A percentile compares a stretch with the other conserved stretches of the same genome.
These are phyloP conservation scores for Manis pentadactyla DNA, from an alignment of 2,797 vertebrate species.

Conservation along the genomic window DNA sequence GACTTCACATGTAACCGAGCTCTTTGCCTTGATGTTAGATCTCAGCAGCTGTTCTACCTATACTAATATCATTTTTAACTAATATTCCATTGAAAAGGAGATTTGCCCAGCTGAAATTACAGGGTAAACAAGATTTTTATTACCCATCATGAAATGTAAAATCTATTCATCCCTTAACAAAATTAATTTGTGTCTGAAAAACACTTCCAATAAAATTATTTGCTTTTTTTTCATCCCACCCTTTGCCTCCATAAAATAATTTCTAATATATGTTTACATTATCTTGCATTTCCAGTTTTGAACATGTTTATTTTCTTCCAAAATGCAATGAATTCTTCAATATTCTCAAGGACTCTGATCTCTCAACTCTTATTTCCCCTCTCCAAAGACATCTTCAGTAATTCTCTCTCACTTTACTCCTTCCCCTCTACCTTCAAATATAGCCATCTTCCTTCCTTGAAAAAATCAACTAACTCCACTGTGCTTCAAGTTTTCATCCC, in stretches of 20 bases:
- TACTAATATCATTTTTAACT: constrained; percentile 23
- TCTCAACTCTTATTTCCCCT: background rate
- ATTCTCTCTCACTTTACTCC: constrained; percentile 15
- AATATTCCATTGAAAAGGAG: constrained; percentile 37
- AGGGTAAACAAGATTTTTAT: constrained; percentile 11
- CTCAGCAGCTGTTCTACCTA: constrained; percentile 14
- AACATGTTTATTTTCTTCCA: constrained; percentile 22
- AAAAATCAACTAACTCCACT: constrained; percentile 18
- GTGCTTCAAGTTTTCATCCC: background rate
- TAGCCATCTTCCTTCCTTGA: background rate
- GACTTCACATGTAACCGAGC: constrained; percentile 14
- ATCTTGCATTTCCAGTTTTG: constrained; percentile 55
- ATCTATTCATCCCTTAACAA: constrained; percentile 30
- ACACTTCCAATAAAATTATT: background rate
- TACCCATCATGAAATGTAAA: constrained; percentile 33
- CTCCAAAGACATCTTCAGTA: background rate
- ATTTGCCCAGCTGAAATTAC: constrained; percentile 40
- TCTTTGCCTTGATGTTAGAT: constrained; percentile 5
- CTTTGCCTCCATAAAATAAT: background rate
- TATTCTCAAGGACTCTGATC: constrained; percentile 9
- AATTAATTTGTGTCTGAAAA: constrained; percentile 45
- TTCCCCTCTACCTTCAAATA: constrained; percentile 31
- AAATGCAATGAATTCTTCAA: background rate
- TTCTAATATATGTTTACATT: constrained; percentile 14
- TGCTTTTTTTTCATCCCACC: too few species aligned